Conservation (phyloP, 2,797 vertebrate species). For the Xenentodon cancila region DNA sequence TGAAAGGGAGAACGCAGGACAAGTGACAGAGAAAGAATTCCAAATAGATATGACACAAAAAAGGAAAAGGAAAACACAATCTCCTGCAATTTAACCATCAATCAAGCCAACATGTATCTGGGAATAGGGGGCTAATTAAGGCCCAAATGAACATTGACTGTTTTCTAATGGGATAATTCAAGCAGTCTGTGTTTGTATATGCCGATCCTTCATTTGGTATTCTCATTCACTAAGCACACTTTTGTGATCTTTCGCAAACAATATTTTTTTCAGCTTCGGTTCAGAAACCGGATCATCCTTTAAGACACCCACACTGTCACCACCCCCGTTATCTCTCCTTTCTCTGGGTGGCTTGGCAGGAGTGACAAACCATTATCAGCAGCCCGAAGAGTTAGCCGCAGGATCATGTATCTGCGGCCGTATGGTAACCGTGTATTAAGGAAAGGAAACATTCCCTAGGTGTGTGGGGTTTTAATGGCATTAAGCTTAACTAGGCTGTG, state of each 20-base stretch:
- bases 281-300: constrained; percentile 57
- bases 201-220: constrained; percentile 63
- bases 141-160: constrained; percentile 77
- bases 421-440: constrained; percentile 35
- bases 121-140: constrained; percentile 72
- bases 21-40: constrained; percentile 57
- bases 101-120: constrained; percentile 67
- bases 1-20: constrained; percentile 56
- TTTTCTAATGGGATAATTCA: constrained; percentile 81
- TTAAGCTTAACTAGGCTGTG: constrained; percentile 12
- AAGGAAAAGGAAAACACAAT: constrained; percentile 74
- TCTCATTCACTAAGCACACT: constrained; percentile 69
- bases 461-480: constrained; percentile 27
- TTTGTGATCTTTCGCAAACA: constrained; percentile 59
- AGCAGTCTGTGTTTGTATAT: constrained; percentile 68
- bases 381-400: constrained; percentile 44
- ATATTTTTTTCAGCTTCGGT: constrained; percentile 45
- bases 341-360: constrained; percentile 38
- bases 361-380: constrained; percentile 41
- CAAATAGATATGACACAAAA: constrained; percentile 65
- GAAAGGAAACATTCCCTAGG: constrained; percentile 33
- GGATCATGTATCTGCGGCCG: constrained; percentile 39
- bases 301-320: constrained; percentile 37
- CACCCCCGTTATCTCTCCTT: constrained; percentile 1
- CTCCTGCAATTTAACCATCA: constrained; percentile 74